Evolutionary conservation across 2,113 vertebrate genomes (phyloP).

Genomic region (Archilochus colubris): DNA sequence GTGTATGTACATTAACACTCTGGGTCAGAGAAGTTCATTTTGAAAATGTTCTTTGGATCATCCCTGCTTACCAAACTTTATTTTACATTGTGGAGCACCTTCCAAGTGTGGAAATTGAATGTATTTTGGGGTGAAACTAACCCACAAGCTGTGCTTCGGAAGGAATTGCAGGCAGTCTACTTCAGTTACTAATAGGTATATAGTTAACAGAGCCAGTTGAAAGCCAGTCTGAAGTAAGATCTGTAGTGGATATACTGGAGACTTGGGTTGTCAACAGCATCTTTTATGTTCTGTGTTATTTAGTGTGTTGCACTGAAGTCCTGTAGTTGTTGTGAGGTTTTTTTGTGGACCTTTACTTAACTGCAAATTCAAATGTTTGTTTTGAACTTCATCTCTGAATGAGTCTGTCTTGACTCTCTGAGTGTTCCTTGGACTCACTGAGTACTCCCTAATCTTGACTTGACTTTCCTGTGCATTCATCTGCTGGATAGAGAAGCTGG

Average conservation of each 20-base stretch:
- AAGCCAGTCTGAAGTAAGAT: neutral
- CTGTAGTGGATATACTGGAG: neutral
- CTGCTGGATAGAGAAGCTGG: neutral
- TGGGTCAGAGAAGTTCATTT: neutral
- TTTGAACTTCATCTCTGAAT: neutral
- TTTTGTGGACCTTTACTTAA: neutral
- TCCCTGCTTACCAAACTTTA: neutral
- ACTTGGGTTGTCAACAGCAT: neutral
- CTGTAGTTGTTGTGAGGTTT: neutral
- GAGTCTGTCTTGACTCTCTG: neutral
- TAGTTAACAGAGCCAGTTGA: neutral
- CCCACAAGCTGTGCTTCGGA: neutral
- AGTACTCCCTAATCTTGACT: neutral
- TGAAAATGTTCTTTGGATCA: neutral
- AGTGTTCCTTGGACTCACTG: neutral
- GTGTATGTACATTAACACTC: neutral
- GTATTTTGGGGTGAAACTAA: neutral
- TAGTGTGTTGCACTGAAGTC: neutral
- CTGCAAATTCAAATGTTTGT: neutral
- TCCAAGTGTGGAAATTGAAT: neutral
- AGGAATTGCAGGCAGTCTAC: neutral
- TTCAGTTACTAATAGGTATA: neutral
- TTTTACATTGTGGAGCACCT: neutral
- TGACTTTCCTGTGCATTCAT: neutral
- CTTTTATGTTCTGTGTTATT: neutral